These are phyloP conservation scores for Sebastes matsubarae DNA, from an alignment of 2,797 vertebrate species.

Conservation along the genomic window DNA sequence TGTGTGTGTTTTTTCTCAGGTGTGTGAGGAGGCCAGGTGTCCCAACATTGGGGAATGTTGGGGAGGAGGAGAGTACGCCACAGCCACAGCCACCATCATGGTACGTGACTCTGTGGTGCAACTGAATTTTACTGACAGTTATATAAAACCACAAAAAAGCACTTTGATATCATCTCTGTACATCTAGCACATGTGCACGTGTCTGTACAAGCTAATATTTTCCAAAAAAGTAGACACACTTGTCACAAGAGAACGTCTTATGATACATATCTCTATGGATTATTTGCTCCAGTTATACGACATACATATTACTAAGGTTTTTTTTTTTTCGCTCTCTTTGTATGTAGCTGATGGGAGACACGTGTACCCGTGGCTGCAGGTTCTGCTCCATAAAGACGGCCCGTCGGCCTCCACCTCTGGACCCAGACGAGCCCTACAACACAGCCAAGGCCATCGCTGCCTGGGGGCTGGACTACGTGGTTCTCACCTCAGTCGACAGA, in stretches of 20 bases:
- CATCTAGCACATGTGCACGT: neutral
- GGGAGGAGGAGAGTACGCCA: conserved; percentile 94
- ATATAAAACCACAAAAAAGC: neutral
- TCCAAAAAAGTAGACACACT: neutral
- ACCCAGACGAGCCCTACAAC: conserved; percentile 90
- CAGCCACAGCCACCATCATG: conserved; percentile 98
- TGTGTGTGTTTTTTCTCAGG: conserved; percentile 76
- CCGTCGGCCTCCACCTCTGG: conserved; percentile 87
- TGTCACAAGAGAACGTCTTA: neutral
- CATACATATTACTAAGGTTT: neutral
- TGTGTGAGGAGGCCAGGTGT: conserved; percentile 97
- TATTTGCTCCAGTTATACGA: neutral
- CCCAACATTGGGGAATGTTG: conserved; percentile 98
- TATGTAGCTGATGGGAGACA: conserved; percentile 95
- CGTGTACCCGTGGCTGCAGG: conserved; percentile 95
- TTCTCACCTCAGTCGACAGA: conserved; percentile 95
- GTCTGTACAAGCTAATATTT: neutral
- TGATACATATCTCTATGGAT: neutral
- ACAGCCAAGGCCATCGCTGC: conserved; percentile 92
- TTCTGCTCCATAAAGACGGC: conserved; percentile 97
- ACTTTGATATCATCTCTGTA: neutral
- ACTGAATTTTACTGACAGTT: neutral
- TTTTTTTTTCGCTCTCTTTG: neutral
- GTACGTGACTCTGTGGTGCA: conserved; percentile 70
- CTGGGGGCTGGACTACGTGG: conserved; percentile 97